phyloP scores from a whole-genome alignment of 2,888 invertebrate species.

The Lasioglossum lativentre region DNA sequence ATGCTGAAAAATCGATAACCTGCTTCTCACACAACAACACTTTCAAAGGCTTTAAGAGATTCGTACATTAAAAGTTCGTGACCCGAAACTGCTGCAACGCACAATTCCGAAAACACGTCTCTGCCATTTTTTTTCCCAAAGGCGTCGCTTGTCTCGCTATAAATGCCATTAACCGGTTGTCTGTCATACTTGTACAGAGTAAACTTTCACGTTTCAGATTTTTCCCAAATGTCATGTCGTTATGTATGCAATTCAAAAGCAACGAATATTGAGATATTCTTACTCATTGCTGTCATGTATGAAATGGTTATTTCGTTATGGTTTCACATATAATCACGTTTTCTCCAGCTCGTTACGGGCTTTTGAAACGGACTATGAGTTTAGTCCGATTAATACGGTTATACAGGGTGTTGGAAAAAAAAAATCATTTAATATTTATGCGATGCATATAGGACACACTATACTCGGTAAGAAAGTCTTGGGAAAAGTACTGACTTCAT shows the following conservation, averaged over 20 bases:
- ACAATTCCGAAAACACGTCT: not conserved
- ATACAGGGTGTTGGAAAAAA: not conserved
- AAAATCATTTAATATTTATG: not conserved
- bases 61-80: slow-evolving; percentile 53
- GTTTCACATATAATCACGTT: not conserved
- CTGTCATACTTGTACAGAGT: not conserved
- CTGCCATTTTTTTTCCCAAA: not conserved
- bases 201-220: not conserved
- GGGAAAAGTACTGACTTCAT: too few relatives aligned
- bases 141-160: not conserved
- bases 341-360: not conserved
- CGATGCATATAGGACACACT: not conserved
- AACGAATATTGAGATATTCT: not conserved
- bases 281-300: too few relatives aligned
- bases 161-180: not conserved
- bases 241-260: not conserved
- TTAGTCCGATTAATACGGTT: not conserved
- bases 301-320: not conserved
- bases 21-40: slow-evolving; percentile 66
- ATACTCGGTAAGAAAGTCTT: not conserved
- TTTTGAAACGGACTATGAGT: not conserved
- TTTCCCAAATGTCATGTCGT: not conserved
- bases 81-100: slow-evolving; percentile 29
- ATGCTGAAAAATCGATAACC: slow-evolving; percentile 80
- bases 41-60: slow-evolving; percentile 55